Percentiles rank a stretch among this genome's conserved stretches.
phyloP scores from a whole-genome alignment of 2,888 invertebrate species.

The Villa cingulata region DNA sequence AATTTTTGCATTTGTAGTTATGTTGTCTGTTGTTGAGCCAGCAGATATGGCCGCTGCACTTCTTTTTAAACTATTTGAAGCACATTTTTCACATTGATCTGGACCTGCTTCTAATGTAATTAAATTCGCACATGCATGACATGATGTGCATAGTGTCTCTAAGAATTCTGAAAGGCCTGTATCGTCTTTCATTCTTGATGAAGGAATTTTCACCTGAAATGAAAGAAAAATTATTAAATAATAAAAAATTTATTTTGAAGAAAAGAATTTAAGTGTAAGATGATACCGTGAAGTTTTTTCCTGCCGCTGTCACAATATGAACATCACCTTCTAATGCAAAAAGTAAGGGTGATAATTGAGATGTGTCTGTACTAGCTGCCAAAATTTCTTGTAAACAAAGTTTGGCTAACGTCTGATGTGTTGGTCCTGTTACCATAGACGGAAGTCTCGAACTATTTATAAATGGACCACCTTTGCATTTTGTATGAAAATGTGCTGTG shows the following conservation, averaged over 20 bases:
- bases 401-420: slow-evolving; percentile 34
- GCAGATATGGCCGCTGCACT: slow-evolving; percentile 21
- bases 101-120: slow-evolving; percentile 33
- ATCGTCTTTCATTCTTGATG: slow-evolving; percentile 32
- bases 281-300: slow-evolving; percentile 35
- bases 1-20: not conserved
- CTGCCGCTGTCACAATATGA: slow-evolving; percentile 35
- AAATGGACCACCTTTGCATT: slow-evolving; percentile 40
- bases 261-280: not conserved
- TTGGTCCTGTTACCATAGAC: slow-evolving; percentile 38
- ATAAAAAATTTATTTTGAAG: not conserved
- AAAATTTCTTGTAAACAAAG: slow-evolving; percentile 35
- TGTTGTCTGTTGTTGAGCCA: slow-evolving; percentile 23
- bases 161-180: slow-evolving; percentile 32
- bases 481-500: slow-evolving; percentile 39
- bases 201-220: slow-evolving; percentile 33
- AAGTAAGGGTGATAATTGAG: slow-evolving; percentile 30
- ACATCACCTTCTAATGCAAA: slow-evolving; percentile 35
- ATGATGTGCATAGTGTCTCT: slow-evolving; percentile 32
- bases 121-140: slow-evolving; percentile 34
- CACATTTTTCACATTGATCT: slow-evolving; percentile 36
- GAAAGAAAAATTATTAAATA: not conserved
- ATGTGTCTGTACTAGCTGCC: slow-evolving; percentile 34
- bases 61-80: slow-evolving; percentile 7
- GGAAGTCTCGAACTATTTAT: slow-evolving; percentile 39